Evolutionary conservation across 2,113 vertebrate species (phyloP).

Genomic region (Eptesicus fuscus): DNA sequence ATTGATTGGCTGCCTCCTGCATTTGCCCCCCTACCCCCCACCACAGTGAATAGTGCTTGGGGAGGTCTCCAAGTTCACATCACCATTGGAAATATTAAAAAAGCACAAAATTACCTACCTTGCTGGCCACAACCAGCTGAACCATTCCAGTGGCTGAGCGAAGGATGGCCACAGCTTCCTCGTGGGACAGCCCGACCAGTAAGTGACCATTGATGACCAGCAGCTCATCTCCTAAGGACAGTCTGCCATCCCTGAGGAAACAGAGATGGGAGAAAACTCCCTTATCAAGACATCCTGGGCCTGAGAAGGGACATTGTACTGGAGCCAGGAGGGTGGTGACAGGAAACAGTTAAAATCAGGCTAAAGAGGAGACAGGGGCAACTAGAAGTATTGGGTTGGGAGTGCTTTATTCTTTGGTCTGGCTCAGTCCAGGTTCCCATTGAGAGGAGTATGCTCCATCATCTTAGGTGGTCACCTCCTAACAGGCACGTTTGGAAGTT

Average conservation of each 20-base stretch:
- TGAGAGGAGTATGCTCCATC: too few species aligned
- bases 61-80: neutral
- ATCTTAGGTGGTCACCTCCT: neutral
- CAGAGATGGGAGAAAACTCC: slow-evolving; percentile 40
- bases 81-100: neutral
- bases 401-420: neutral
- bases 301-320: neutral
- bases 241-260: slow-evolving; percentile 91
- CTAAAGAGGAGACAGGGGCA: neutral
- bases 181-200: slow-evolving; percentile 93
- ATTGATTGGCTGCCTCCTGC: too few species aligned
- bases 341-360: neutral
- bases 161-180: slow-evolving; percentile 92
- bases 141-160: slow-evolving; percentile 90
- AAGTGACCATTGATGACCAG: slow-evolving; percentile 96
- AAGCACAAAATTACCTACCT: slow-evolving; percentile 80
- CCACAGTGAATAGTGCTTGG: neutral
- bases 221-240: slow-evolving; percentile 92
- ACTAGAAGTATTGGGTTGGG: neutral
- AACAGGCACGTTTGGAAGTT: neutral
- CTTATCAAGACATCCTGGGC: slow-evolving; percentile 51
- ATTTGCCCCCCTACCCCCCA: too few species aligned
- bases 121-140: slow-evolving; percentile 94
- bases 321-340: neutral
- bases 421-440: neutral